Percentiles rank a stretch among this genome's conserved stretches.
These are phyloP conservation scores for Chymomyza costata DNA, from an alignment of 1,140 invertebrate species.

Conservation along the genomic window DNA sequence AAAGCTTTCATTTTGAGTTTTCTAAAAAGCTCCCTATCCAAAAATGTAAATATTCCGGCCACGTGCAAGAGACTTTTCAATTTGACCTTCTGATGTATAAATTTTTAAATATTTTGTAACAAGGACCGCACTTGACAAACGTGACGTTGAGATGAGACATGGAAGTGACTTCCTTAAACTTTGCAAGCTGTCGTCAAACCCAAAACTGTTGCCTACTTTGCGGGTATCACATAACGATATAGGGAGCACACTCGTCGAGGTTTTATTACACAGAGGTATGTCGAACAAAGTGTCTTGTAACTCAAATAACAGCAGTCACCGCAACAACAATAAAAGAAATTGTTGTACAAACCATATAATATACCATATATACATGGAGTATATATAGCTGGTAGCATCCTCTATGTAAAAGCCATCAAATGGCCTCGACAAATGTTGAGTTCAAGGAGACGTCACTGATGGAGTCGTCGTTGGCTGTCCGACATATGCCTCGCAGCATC, in stretches of 20 bases:
- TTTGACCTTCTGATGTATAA: slow-evolving; percentile 34
- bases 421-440: slow-evolving; percentile 67
- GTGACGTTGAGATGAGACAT: too few relatives aligned
- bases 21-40: too few relatives aligned
- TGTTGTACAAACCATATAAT: slow-evolving; percentile 10
- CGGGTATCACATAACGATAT: too few relatives aligned
- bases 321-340: background rate
- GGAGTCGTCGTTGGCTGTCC: slow-evolving; percentile 21
- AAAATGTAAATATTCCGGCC: too few relatives aligned
- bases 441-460: slow-evolving; percentile 68
- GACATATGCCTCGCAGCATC: too few relatives aligned
- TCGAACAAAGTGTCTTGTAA: slow-evolving; percentile 16
- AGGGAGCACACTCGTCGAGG: background rate
- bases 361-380: slow-evolving; percentile 19
- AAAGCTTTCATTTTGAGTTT: too few relatives aligned
- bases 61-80: slow-evolving; percentile 7
- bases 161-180: too few relatives aligned
- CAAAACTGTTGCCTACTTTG: slow-evolving; percentile 40
- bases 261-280: slow-evolving; percentile 23
- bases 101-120: slow-evolving; percentile 32
- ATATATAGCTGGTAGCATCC: slow-evolving; percentile 8
- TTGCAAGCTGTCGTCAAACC: background rate
- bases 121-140: too few relatives aligned
- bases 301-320: slow-evolving; percentile 23
- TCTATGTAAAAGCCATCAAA: slow-evolving; percentile 3